These are phyloP conservation scores for Zhuqinia jingwanae DNA, from an alignment of 2,888 invertebrate genomes.

Conservation along the genomic window DNA sequence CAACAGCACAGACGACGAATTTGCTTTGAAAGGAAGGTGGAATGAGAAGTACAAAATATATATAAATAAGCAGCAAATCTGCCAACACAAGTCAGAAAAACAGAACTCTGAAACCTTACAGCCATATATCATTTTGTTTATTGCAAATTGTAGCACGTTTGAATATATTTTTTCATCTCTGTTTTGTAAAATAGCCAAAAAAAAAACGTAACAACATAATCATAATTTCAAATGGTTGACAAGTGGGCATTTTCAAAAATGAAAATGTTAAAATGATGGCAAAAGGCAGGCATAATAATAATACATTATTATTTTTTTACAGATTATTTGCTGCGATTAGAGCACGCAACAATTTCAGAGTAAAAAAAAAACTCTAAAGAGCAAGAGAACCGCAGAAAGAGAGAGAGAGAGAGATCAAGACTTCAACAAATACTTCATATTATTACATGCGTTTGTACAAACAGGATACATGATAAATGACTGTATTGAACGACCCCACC, in stretches of 20 bases:
- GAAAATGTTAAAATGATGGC: constrained; percentile 16
- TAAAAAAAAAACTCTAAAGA: no score
- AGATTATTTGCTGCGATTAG: neutral
- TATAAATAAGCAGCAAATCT: neutral
- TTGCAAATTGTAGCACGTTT: constrained; percentile 41
- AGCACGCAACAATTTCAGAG: neutral
- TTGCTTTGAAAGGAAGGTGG: neutral
- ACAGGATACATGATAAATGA: constrained; percentile 2
- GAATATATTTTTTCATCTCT: constrained; percentile 29
- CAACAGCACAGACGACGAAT: no score
- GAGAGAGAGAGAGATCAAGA: no score
- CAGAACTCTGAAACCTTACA: neutral
- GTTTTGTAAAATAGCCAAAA: neutral
- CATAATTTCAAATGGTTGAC: constrained; percentile 32
- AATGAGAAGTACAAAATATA: neutral
- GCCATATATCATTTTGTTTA: constrained; percentile 47
- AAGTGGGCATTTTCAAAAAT: constrained; percentile 26
- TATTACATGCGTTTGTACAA: no score
- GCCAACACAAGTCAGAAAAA: constrained; percentile 34
- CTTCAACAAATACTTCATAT: no score
- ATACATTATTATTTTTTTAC: neutral
- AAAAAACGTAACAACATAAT: constrained; percentile 23
- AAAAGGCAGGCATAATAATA: neutral
- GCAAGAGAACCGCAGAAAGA: no score
- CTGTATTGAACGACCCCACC: constrained; percentile 3